Conservation (phyloP, 1,140 invertebrate species). For the Stegodyphus mimosarum region DNA sequence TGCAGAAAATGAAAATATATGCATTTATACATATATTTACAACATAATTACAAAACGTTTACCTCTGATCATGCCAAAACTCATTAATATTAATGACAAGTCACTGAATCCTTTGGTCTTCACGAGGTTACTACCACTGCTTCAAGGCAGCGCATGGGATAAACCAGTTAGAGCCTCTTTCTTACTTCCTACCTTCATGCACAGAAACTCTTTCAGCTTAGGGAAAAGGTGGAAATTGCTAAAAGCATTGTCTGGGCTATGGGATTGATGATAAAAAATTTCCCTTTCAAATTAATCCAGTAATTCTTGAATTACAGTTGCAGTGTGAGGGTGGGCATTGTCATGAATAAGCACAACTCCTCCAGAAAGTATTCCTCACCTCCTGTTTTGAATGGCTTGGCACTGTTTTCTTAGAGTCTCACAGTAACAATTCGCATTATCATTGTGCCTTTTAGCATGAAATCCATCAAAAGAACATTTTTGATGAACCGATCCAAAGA, state of each 20-base stretch:
- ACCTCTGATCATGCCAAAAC: too few species aligned
- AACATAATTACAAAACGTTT: too few species aligned
- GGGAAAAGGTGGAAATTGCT: background rate
- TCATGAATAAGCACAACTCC: background rate
- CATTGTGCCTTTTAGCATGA: background rate
- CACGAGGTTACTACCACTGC: too few species aligned
- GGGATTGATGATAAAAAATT: background rate
- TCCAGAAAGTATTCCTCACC: background rate
- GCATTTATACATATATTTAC: too few species aligned
- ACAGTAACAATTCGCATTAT: background rate
- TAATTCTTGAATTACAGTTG: background rate
- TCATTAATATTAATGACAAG: too few species aligned
- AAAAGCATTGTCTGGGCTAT: background rate
- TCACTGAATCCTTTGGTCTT: too few species aligned
- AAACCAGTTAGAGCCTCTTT: too few species aligned
- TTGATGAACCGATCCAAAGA: too few species aligned
- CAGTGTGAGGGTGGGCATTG: background rate
- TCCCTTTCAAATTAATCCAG: background rate
- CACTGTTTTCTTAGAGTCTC: background rate
- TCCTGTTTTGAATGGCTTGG: background rate
- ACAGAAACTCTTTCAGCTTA: background rate
- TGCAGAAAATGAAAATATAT: too few species aligned
- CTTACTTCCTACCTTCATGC: too few species aligned
- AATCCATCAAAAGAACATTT: background rate
- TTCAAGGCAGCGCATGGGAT: too few species aligned